Base-by-base conservation (phyloP, 1,140 invertebrate genomes). In the Pachypsylla venusta region DNA sequence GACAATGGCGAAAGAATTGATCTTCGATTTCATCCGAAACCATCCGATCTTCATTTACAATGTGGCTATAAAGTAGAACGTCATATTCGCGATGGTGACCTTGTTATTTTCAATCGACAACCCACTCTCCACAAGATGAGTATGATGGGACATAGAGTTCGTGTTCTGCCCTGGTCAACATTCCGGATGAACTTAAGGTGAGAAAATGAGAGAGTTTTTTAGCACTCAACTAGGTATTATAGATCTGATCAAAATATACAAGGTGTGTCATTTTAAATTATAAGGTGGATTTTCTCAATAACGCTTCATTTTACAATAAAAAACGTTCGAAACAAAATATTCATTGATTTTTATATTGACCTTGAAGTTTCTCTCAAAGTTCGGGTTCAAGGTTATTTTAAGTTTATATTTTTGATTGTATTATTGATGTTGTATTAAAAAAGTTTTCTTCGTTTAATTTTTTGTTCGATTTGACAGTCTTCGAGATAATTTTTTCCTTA, bases 61-160 rank as follows among this genome's bases (percentile, higher is more conserved):
- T 95, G 91, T 74, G 97, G 97, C 19, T 99, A 99, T 69, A 92
- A 91, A 57, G 63, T 63, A 22, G 97, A 99, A 70, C 73, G 97
- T 25, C 97, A 99, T 75, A 89, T 99, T 69, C 81, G 93, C 42
- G 95, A 99, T 74, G 95, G 96, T 61, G 97, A 99, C 76, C 79
- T 97, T 39, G 92, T 99, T 26, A 95, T 99, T 63, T 99, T 99
- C 78, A 99, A 99, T 76, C 86, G 97, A 61, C 97, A 99, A 68
- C 97, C 97, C 0, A 99, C 97, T 1, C 79, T 99, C 0, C 97
- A 99, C 73, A 99, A 99, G 78, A 99, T 99, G 96, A 93, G 88
- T 85, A 99, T 99, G 97, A 99, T 99, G 97, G 96, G 96, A 64
- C 97, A 99, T 73, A 83, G 92, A 68, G 94, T 98, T 0, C 97